Evolutionary conservation across 2,888 invertebrate species (phyloP).

Genomic region (Athrips mouffetella): DNA sequence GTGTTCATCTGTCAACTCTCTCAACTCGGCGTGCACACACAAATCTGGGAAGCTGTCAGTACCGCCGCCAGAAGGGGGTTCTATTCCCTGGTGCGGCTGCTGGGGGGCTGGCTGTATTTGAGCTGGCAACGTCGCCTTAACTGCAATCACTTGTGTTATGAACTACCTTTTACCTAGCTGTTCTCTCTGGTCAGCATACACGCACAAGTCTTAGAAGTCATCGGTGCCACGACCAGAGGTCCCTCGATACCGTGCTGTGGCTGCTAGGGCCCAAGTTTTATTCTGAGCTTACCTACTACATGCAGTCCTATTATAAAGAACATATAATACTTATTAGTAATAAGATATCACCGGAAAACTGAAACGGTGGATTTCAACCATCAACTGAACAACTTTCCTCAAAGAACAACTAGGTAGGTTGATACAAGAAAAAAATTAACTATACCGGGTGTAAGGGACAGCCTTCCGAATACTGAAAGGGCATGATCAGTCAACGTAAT

Average conservation of each 20-base stretch:
- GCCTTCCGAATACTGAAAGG: too few species aligned
- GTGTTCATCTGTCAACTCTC: slow-evolving; percentile 80
- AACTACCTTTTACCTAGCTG: neutral
- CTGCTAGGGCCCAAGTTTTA: neutral
- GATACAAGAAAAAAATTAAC: too few species aligned
- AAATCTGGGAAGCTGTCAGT: slow-evolving; percentile 82
- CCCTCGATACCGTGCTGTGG: neutral
- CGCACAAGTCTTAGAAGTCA: neutral
- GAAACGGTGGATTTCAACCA: too few species aligned
- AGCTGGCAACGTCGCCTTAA: slow-evolving; percentile 23
- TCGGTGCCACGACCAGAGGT: neutral
- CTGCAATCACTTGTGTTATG: neutral
- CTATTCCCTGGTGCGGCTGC: slow-evolving; percentile 90
- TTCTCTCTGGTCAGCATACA: neutral
- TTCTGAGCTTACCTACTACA: slow-evolving; percentile 14
- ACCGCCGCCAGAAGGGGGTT: slow-evolving; percentile 75
- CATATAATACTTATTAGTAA: neutral
- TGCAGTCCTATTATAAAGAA: neutral
- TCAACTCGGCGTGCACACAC: slow-evolving; percentile 77
- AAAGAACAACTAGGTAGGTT: too few species aligned
- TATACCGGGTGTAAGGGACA: too few species aligned
- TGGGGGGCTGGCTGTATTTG: slow-evolving; percentile 90
- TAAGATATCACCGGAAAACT: too few species aligned
- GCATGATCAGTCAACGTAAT: too few species aligned
- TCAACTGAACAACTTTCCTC: too few species aligned